Base-by-base conservation (phyloP, 2,797 vertebrate species). In the Diplodus puntazzo region DNA sequence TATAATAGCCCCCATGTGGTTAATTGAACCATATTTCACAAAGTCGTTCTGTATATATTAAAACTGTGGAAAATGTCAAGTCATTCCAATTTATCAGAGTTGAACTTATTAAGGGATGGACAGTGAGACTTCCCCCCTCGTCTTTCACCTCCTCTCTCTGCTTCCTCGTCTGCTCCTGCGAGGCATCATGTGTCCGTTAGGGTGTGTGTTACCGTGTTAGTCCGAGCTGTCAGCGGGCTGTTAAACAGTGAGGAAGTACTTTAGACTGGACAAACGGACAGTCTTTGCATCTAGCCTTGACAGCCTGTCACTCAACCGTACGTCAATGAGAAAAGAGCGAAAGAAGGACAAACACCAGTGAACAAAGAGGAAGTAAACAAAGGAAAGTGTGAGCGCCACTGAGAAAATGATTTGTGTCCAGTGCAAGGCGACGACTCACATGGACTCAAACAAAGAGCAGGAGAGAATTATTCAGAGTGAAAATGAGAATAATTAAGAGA, bases 201-300 rank as follows among this genome's bases (percentile, higher is more conserved):
- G 58, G 49, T 39, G 39, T 39, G 39, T 11, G 39, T 39, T 10
- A 48, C 17, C 0, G 48, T 71, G 69, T 79, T 81, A 67, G 80
- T 81, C 69, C 62, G 49, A 65, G 70, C 82, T 87, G 76, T 87
- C 86, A 70, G 77, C 21, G 69, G 76, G 75, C 81, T 78, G 83
- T 74, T 83, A 59, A 81, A 85, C 68, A 76, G 65, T 52, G 73
- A 78, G 65, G 62, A 80, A 82, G 72, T 55, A 62, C 73, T 72
- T 67, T 58, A 59, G 77, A 77, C 77, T 65, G 73, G 9, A 49
- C 79, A 49, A 58, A 73, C 6, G 8, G 71, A 84, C 80, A 64
- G 43, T 53, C 48, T 54, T 45, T 73, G 67, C 69, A 54, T 84
- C 71, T 17, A 18, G 27, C 52, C 55, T 65, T 69, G 69, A 76